Percentiles rank a stretch among this genome's conserved stretches.
phyloP scores from a whole-genome alignment of 1,140 invertebrate species.

The Eciton burchellii region DNA sequence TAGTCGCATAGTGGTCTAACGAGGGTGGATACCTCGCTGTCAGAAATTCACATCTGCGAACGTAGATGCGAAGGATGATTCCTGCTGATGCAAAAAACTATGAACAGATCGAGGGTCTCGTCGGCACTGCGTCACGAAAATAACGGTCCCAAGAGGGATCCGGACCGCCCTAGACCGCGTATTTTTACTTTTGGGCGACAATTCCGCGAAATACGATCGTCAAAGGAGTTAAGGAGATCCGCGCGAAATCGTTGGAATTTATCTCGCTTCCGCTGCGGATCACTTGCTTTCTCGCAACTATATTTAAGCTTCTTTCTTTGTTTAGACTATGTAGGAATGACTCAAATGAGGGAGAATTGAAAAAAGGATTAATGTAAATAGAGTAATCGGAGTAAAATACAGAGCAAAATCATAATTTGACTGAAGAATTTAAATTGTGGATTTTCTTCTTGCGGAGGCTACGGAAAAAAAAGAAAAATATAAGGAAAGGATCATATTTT shows the following conservation, averaged over 20 bases:
- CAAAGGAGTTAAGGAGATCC: conserved; percentile 77
- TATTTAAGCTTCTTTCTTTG: conserved; percentile 77
- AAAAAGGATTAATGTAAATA: neutral
- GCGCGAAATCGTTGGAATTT: conserved; percentile 76
- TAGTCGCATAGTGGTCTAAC: neutral
- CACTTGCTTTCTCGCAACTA: conserved; percentile 61
- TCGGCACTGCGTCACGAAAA: conserved; percentile 60
- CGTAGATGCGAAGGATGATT: conserved; percentile 25
- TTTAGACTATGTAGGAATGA: conserved; percentile 7
- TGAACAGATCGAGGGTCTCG: neutral
- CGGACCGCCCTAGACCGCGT: conserved; percentile 70
- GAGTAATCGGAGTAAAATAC: neutral
- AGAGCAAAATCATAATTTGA: neutral
- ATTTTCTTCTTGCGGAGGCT: no score
- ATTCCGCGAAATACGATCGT: conserved; percentile 80
- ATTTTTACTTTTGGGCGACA: conserved; percentile 79
- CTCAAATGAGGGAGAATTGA: neutral
- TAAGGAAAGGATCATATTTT: neutral
- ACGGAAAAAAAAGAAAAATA: no score
- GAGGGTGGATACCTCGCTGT: conserved; percentile 7
- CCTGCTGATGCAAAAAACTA: conserved; percentile 52
- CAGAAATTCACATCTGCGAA: conserved; percentile 12
- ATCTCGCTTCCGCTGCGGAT: conserved; percentile 72
- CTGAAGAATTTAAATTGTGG: neutral
- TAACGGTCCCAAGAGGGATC: conserved; percentile 65